These are phyloP conservation scores for Mesaphorura yosii DNA, from an alignment of 1,140 invertebrate genomes.

Conservation along the genomic window DNA sequence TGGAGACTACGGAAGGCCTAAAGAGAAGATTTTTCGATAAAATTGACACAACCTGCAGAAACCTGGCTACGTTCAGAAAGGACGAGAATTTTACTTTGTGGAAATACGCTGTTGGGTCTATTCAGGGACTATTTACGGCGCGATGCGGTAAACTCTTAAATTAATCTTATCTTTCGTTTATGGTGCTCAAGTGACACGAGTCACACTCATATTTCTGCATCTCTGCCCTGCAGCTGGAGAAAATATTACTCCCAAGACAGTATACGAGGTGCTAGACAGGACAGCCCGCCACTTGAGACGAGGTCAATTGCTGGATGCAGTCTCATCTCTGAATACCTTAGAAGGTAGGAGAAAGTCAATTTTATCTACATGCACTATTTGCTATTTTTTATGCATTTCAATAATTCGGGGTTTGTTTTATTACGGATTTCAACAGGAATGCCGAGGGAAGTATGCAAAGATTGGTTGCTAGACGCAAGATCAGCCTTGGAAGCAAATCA, in stretches of 20 bases:
- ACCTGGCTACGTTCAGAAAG: constrained; percentile 12
- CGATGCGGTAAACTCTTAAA: constrained; percentile 21
- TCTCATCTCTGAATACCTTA: constrained; percentile 15
- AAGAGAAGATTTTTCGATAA: constrained; percentile 19
- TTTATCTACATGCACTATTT: no score
- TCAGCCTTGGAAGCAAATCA: constrained; percentile 25
- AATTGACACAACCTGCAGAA: constrained; percentile 21
- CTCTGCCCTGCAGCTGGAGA: constrained; percentile 17
- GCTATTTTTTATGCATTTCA: no score
- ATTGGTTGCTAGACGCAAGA: constrained; percentile 26
- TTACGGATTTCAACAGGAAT: constrained; percentile 11
- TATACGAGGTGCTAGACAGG: constrained; percentile 15
- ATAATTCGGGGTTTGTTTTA: no score
- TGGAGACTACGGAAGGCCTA: constrained; percentile 14
- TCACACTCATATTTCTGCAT: neutral
- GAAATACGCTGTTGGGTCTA: constrained; percentile 11
- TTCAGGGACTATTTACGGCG: constrained; percentile 11
- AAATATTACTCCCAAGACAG: neutral
- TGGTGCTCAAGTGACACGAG: neutral
- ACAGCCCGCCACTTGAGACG: constrained; percentile 15
- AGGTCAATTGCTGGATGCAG: constrained; percentile 26
- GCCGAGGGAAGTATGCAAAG: constrained; percentile 18
- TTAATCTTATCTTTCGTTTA: no score
- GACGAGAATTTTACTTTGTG: constrained; percentile 16
- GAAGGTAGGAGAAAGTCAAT: constrained; percentile 14